A percentile compares a stretch with the other conserved stretches of the same genome.
These are phyloP conservation scores for Cryptocephalus primarius DNA, from an alignment of 2,888 invertebrate genomes.

Conservation along the genomic window DNA sequence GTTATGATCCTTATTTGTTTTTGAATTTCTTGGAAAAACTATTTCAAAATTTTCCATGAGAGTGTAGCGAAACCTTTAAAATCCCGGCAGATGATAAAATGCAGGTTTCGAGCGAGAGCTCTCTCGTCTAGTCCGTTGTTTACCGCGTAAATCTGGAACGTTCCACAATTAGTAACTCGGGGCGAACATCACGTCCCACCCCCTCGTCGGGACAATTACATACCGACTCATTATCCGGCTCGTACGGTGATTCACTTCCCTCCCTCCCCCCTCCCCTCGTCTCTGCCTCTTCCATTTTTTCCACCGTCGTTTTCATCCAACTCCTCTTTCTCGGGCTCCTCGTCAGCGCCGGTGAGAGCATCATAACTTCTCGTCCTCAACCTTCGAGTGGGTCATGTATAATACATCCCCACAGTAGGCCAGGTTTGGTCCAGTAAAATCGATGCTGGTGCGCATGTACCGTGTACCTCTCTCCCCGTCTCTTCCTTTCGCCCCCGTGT, in stretches of 20 bases:
- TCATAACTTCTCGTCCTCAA: constrained; percentile 17
- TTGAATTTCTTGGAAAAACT: no score
- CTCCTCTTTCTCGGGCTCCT: background rate
- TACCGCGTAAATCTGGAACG: no score
- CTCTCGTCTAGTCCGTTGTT: no score
- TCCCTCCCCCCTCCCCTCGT: constrained; percentile 1
- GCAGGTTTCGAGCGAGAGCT: no score
- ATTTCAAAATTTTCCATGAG: no score
- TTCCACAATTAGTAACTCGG: no score
- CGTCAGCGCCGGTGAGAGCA: constrained; percentile 3
- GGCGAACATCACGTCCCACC: no score
- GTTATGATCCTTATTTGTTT: no score
- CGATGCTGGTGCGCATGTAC: constrained; percentile 31
- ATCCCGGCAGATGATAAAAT: no score
- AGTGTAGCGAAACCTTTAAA: no score
- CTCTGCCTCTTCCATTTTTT: background rate
- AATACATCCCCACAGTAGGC: constrained; percentile 30
- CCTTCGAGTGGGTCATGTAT: constrained; percentile 31
- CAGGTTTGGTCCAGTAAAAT: constrained; percentile 33
- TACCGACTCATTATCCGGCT: constrained; percentile 2
- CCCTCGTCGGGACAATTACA: background rate
- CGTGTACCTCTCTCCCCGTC: constrained; percentile 17
- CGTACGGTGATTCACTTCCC: constrained; percentile 4
- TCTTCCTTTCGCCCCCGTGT: constrained; percentile 9
- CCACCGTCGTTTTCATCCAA: constrained; percentile 1